These are phyloP conservation scores for Notolabrus celidotus DNA, from an alignment of 2,797 vertebrate genomes.

Conservation along the genomic window DNA sequence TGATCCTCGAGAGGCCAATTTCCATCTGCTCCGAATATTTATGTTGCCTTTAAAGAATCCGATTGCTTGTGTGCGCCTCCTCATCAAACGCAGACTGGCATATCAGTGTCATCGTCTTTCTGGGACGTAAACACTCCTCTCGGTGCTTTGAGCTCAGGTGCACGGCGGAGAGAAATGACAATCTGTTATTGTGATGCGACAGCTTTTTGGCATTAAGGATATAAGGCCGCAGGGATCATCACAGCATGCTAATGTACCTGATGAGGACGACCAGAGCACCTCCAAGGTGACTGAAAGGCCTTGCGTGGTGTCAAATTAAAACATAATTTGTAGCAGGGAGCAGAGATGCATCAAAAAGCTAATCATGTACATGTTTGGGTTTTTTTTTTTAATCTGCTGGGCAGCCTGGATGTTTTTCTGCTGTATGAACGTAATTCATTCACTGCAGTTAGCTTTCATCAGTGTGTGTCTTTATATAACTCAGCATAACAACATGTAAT, in stretches of 20 bases:
- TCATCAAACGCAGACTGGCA: conserved; percentile 47
- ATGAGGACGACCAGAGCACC: conserved; percentile 31
- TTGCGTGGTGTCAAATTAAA: conserved; percentile 60
- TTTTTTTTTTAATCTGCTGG: not conserved
- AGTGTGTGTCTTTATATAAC: conserved; percentile 11
- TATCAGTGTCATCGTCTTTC: conserved; percentile 50
- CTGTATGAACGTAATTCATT: conserved; percentile 22
- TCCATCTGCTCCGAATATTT: conserved; percentile 71
- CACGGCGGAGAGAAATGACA: conserved; percentile 53
- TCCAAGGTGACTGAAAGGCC: conserved; percentile 56
- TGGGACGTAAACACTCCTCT: conserved; percentile 42
- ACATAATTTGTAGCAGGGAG: conserved; percentile 47
- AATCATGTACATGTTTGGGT: conserved; percentile 20
- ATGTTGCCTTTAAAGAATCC: conserved; percentile 63
- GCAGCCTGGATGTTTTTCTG: conserved; percentile 7
- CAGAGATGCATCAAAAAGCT: conserved; percentile 34
- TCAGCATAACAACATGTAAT: conserved; percentile 3
- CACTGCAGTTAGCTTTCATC: conserved; percentile 27
- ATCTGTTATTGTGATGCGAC: conserved; percentile 57
- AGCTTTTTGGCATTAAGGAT: conserved; percentile 58
- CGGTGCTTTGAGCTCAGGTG: conserved; percentile 47
- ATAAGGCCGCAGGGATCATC: conserved; percentile 55
- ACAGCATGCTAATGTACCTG: conserved; percentile 52
- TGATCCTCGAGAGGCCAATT: conserved; percentile 69
- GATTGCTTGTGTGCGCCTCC: conserved; percentile 29